Percentiles rank a stretch among this genome's conserved stretches.
phyloP scores from a whole-genome alignment of 2,888 invertebrate genomes.

The Xestobium rufovillosum region DNA sequence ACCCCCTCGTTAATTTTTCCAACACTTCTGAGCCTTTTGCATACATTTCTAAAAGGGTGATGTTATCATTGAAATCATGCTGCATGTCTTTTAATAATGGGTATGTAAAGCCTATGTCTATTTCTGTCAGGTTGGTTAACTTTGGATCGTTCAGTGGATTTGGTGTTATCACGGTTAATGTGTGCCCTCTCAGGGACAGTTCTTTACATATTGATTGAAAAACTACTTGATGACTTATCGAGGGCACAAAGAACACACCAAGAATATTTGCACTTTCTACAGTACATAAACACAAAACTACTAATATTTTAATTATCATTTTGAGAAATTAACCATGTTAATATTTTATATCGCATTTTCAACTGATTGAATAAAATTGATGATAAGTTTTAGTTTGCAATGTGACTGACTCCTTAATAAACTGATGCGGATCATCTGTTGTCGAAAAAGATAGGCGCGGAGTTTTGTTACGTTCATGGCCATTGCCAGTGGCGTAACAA shows the following conservation, averaged over 20 bases:
- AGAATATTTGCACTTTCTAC: background rate
- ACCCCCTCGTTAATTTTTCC: background rate
- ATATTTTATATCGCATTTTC: no score
- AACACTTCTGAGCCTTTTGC: background rate
- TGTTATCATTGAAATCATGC: background rate
- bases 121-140: constrained; percentile 34
- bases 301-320: no score
- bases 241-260: constrained; percentile 9
- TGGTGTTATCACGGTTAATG: constrained; percentile 33
- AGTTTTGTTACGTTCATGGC: no score
- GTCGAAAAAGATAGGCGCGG: no score
- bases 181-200: constrained; percentile 32
- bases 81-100: constrained; percentile 6
- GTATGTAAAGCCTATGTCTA: constrained; percentile 28
- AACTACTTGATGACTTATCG: constrained; percentile 21
- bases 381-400: no score
- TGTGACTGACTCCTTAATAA: no score
- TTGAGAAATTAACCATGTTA: no score
- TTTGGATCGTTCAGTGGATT: constrained; percentile 30
- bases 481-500: no score
- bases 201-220: constrained; percentile 31
- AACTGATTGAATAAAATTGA: no score
- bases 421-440: no score
- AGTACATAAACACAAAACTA: no score
- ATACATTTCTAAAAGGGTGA: background rate